Evolutionary conservation across 2,113 vertebrate genomes (phyloP).

Genomic region (Dermatemys mawii): DNA sequence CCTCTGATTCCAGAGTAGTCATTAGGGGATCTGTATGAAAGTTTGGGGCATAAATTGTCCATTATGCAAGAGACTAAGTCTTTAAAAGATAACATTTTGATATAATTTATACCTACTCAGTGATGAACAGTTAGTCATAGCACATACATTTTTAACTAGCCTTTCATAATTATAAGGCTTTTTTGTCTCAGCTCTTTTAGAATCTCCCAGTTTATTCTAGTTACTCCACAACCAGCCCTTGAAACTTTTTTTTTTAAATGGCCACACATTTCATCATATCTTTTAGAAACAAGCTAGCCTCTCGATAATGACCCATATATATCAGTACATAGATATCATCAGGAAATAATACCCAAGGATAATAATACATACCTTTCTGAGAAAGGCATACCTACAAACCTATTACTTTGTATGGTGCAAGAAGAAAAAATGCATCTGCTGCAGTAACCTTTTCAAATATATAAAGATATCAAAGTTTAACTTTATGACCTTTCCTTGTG

Average conservation of each 20-base stretch:
- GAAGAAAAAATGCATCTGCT: slow-evolving; percentile 5
- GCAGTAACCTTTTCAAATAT: slow-evolving; percentile 49
- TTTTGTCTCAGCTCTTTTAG: background rate
- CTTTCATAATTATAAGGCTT: background rate
- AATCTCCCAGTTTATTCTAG: background rate
- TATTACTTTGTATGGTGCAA: background rate
- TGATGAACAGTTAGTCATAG: background rate
- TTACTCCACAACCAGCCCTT: background rate
- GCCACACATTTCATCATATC: slow-evolving; percentile 6
- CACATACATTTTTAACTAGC: background rate
- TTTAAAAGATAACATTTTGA: background rate
- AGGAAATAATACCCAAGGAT: slow-evolving; percentile 41
- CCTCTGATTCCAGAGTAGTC: background rate
- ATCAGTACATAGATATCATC: background rate
- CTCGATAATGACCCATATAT: slow-evolving; percentile 35
- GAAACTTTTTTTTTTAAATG: background rate
- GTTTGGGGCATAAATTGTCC: background rate
- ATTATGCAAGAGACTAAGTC: background rate
- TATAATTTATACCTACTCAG: background rate
- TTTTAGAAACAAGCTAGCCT: slow-evolving; percentile 44
- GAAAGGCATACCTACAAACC: slow-evolving; percentile 33
- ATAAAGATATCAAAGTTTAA: slow-evolving; percentile 38
- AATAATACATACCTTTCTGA: slow-evolving; percentile 1
- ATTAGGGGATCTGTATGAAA: background rate
- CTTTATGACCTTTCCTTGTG: slow-evolving; percentile 53